Evolutionary conservation across 2,888 invertebrate species (phyloP), one percentile per base, ranked within the genome.

Genomic region (Apamea anceps): DNA sequence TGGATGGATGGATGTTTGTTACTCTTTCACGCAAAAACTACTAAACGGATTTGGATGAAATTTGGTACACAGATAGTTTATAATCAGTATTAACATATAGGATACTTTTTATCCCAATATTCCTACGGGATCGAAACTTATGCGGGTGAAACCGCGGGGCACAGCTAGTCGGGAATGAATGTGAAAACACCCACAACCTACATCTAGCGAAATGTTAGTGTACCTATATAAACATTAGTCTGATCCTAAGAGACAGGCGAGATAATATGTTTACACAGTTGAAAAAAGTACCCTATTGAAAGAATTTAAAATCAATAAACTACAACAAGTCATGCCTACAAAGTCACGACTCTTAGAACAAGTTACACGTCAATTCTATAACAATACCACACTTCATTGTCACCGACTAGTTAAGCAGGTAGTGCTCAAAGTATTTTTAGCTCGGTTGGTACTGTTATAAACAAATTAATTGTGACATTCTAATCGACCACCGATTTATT

Each of bases 381-480:
- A 75, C 82, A 85, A 85, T 82, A 71, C 12, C 62, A 66, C 48
- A 79, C 28, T 66, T 75, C 87, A 83, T 62, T 86, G 85, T 75
- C 75, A 74, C 8, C 8, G 18, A 60, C 37, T 37, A 13, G 21
- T 37, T 18, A 21, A 79, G 73, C 81, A 76, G 80, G 80, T 79
- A 81, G 71, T 68, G 18, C 0, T 25, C 18, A 6, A 60, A 72
- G 32, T 79, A 84, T 78, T 80, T 79, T 72, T 87, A 85, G 67
- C 71, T 77, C 1, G 12, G 57, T 72, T 65, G 68, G 42, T 84
- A 78, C 71, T 63, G 79, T 79, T 87, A 87, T 75, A 74, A 75
- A 60, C 68, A 77, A 79, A 82, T 82, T 67, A 72, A 80, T 81
- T 80, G 67, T 82, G 77, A 80, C 84, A 80, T 84, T 88, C 70